Conservation (phyloP, 2,888 invertebrate genomes). For the Clepsis dumicolana region DNA sequence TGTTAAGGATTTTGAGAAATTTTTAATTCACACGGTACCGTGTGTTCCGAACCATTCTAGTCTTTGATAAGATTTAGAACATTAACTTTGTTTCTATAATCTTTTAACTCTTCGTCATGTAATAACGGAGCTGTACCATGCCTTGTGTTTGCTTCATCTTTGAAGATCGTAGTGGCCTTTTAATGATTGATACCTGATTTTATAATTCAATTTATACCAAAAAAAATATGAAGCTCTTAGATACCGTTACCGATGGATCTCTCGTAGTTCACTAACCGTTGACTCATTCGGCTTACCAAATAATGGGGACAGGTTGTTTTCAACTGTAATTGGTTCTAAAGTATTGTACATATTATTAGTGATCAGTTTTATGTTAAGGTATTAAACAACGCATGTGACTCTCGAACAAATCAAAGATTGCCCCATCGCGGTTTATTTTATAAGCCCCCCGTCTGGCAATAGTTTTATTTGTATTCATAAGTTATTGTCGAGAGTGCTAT, state of each 20-base stretch:
- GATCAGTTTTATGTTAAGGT: conserved; percentile 60
- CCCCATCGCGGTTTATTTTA: conserved; percentile 69
- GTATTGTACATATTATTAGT: conserved; percentile 76
- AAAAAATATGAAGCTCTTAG: conserved; percentile 81
- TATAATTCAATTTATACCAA: conserved; percentile 83
- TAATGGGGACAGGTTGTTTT: conserved; percentile 71
- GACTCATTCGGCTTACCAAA: conserved; percentile 76
- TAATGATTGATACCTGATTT: conserved; percentile 78
- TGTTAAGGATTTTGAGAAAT: conserved; percentile 51
- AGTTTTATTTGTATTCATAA: conserved; percentile 59
- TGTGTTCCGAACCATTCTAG: conserved; percentile 77
- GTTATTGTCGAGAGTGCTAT: conserved; percentile 59
- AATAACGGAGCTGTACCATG: conserved; percentile 38
- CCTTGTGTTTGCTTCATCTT: conserved; percentile 49
- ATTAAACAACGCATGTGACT: conserved; percentile 56
- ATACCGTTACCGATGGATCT: conserved; percentile 85
- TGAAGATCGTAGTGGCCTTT: conserved; percentile 61
- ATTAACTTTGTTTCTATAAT: conserved; percentile 40
- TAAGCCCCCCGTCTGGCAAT: conserved; percentile 72
- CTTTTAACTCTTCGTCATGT: conserved; percentile 37
- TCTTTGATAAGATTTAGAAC: conserved; percentile 53
- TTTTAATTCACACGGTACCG: conserved; percentile 51
- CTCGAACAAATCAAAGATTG: conserved; percentile 62
- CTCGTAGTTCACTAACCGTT: conserved; percentile 73
- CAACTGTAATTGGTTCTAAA: conserved; percentile 72